phyloP scores from a whole-genome alignment of 2,888 invertebrate species.

The Capitulum mitella region DNA sequence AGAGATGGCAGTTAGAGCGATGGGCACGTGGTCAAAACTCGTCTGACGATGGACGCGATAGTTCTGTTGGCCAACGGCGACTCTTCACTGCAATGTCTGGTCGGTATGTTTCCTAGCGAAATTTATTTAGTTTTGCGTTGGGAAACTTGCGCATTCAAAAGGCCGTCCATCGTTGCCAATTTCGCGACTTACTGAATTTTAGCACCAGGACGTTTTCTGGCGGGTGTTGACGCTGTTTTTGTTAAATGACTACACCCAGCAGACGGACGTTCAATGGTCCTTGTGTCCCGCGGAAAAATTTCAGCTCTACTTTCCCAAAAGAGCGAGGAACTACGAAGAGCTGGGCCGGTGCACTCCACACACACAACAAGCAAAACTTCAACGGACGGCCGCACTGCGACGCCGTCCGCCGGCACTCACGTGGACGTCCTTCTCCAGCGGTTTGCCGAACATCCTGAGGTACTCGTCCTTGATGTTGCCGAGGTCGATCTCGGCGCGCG shows the following conservation, averaged over 20 bases:
- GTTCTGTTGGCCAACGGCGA: no score
- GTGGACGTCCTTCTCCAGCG: constrained; percentile 69
- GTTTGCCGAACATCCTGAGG: constrained; percentile 62
- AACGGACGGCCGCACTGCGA: neutral
- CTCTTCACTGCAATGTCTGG: no score
- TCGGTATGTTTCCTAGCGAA: no score
- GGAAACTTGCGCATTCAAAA: neutral
- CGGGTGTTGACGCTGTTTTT: no score
- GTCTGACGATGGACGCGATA: neutral
- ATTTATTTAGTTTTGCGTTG: no score
- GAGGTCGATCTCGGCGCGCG: constrained; percentile 76
- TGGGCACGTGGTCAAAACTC: neutral
- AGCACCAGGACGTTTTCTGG: no score
- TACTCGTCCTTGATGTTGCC: constrained; percentile 74
- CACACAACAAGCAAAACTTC: neutral
- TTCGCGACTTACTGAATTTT: no score
- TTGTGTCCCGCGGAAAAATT: no score
- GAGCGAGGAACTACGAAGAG: neutral
- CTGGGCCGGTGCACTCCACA: fast-evolving
- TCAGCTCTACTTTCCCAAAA: neutral
- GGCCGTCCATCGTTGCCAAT: neutral
- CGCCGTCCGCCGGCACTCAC: constrained; percentile 52
- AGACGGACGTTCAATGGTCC: no score
- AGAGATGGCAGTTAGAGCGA: neutral
- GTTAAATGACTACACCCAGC: no score